These are phyloP conservation scores for Furnarius figulus DNA, from an alignment of 2,113 vertebrate genomes.

Conservation along the genomic window DNA sequence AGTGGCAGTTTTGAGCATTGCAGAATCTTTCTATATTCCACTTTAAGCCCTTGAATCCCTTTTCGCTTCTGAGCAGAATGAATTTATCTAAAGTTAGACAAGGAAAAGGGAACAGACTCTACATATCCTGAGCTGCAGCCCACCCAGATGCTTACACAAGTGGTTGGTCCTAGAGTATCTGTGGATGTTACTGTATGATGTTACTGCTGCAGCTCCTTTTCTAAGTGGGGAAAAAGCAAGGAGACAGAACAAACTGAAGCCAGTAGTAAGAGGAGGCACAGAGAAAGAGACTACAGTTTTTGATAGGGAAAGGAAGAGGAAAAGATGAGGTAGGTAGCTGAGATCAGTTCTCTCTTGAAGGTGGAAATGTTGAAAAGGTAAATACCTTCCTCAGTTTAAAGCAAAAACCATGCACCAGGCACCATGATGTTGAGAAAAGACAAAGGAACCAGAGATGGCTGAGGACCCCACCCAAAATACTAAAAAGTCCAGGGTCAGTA, in stretches of 20 bases:
- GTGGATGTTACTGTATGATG: not conserved
- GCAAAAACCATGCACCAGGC: not conserved
- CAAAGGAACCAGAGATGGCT: not conserved
- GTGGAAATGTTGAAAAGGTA: not conserved
- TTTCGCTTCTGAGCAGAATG: not conserved
- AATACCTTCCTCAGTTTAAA: not conserved
- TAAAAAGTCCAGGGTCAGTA: not conserved
- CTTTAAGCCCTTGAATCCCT: not conserved
- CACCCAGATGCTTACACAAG: not conserved
- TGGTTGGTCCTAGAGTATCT: not conserved
- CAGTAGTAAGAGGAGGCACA: not conserved
- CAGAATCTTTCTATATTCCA: not conserved
- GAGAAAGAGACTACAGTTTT: not conserved
- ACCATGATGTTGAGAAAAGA: not conserved
- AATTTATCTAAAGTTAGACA: not conserved
- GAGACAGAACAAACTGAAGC: not conserved
- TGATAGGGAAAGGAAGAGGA: not conserved
- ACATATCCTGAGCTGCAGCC: not conserved
- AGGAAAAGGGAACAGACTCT: not conserved
- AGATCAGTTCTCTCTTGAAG: not conserved
- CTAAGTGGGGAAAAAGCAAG: not conserved
- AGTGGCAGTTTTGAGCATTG: not conserved
- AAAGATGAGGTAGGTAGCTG: not conserved
- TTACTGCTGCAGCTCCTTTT: not conserved
- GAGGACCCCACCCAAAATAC: not conserved